Percentiles rank a stretch among this genome's conserved stretches.
These are phyloP conservation scores for Herpetotheres cachinnans DNA, from an alignment of 2,113 vertebrate species.

Conservation along the genomic window DNA sequence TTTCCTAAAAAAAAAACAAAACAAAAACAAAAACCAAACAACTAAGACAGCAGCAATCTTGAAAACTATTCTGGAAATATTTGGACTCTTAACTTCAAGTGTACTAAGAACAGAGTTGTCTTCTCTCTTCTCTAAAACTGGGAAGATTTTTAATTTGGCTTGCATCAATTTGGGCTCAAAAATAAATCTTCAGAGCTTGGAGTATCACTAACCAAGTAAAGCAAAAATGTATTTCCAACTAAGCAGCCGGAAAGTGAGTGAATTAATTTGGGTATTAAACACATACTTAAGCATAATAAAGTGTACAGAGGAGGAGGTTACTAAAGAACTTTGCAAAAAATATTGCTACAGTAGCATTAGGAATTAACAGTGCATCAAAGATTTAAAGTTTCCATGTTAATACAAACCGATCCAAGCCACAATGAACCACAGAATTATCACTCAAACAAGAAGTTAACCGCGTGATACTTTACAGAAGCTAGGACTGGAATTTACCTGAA, in stretches of 20 bases:
- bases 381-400: constrained; percentile 38
- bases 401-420: constrained; percentile 22
- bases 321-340: constrained; percentile 33
- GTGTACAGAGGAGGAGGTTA: not conserved
- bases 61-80: not conserved
- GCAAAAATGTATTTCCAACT: constrained; percentile 3
- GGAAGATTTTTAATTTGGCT: not conserved
- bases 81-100: not conserved
- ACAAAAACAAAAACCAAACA: not conserved
- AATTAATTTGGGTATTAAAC: constrained; percentile 29
- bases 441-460: not conserved
- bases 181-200: not conserved
- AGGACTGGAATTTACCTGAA: constrained; percentile 40
- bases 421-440: constrained; percentile 30
- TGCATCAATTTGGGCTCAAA: constrained; percentile 29
- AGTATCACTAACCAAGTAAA: not conserved
- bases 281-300: not conserved
- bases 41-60: not conserved
- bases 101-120: not conserved
- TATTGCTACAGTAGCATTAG: constrained; percentile 55
- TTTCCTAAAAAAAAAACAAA: not conserved
- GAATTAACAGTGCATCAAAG: constrained; percentile 62
- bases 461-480: constrained; percentile 10
- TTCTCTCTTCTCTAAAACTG: not conserved
- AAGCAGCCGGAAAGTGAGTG: not conserved